A percentile compares a stretch with the other conserved stretches of the same genome.
Evolutionary conservation across 2,797 vertebrate species (phyloP).

Genomic region (Lacerta viridis): DNA sequence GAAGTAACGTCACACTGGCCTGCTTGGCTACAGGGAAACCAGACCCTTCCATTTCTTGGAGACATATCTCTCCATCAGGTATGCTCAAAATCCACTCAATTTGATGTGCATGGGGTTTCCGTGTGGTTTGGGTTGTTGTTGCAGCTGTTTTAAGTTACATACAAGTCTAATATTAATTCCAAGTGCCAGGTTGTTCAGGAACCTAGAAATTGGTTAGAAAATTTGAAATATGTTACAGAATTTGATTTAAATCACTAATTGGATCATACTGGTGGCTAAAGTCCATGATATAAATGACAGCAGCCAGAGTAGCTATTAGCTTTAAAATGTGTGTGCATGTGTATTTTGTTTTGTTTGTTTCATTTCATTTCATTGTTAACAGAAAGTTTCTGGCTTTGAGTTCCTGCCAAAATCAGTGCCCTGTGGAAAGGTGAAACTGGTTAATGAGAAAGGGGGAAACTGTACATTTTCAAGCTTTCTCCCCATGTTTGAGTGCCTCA

Average conservation of each 20-base stretch:
- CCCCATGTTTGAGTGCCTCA: too few relatives aligned
- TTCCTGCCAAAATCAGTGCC: not conserved
- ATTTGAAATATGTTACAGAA: not conserved
- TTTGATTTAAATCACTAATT: not conserved
- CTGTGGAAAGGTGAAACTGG: not conserved
- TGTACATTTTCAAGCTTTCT: not conserved
- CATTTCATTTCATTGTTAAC: too few relatives aligned
- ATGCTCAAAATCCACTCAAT: constrained; percentile 69
- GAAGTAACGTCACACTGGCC: constrained; percentile 93
- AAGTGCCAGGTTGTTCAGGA: not conserved
- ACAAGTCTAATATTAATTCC: not conserved
- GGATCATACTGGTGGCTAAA: not conserved
- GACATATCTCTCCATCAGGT: constrained; percentile 98
- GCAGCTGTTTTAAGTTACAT: not conserved
- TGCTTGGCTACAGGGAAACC: constrained; percentile 97
- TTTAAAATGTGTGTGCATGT: not conserved
- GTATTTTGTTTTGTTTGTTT: too few relatives aligned
- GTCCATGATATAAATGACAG: not conserved
- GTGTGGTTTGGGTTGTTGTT: too few relatives aligned
- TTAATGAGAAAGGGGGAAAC: not conserved
- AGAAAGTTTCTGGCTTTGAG: too few relatives aligned
- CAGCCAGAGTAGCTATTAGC: not conserved
- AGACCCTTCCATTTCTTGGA: constrained; percentile 96
- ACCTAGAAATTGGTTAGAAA: not conserved
- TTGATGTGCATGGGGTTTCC: not conserved